These are phyloP conservation scores for Scalopus aquaticus DNA, from an alignment of 2,113 vertebrate species.

Conservation along the genomic window DNA sequence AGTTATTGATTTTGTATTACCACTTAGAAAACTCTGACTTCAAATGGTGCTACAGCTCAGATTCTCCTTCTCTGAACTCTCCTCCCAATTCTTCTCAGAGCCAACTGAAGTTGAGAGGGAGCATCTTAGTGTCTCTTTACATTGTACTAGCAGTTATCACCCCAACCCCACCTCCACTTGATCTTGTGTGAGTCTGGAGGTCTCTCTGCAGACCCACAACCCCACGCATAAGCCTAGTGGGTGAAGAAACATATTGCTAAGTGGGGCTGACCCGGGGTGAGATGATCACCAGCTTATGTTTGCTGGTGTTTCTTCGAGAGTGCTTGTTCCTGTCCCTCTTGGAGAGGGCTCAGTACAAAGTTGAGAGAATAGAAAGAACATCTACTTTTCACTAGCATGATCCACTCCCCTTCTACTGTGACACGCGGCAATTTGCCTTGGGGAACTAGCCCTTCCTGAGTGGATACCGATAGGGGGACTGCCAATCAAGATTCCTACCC, in stretches of 20 bases:
- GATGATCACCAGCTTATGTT: not conserved
- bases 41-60: not conserved
- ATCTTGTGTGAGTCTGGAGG: not conserved
- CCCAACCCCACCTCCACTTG: too few relatives aligned
- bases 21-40: conserved; percentile 26
- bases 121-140: not conserved
- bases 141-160: not conserved
- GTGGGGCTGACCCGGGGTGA: not conserved
- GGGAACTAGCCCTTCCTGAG: not conserved
- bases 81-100: not conserved
- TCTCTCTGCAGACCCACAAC: rapidly evolving
- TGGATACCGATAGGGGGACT: too few relatives aligned
- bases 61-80: not conserved
- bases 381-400: not conserved
- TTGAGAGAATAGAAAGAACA: not conserved
- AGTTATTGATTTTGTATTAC: not conserved
- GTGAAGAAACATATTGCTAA: not conserved
- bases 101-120: not conserved
- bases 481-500: not conserved
- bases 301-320: not conserved
- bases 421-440: not conserved
- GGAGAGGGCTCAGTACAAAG: not conserved
- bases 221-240: not conserved
- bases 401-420: not conserved
- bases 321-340: not conserved